phyloP scores from a whole-genome alignment of 2,888 invertebrate species.

The Hydrotaea diabolus region DNA sequence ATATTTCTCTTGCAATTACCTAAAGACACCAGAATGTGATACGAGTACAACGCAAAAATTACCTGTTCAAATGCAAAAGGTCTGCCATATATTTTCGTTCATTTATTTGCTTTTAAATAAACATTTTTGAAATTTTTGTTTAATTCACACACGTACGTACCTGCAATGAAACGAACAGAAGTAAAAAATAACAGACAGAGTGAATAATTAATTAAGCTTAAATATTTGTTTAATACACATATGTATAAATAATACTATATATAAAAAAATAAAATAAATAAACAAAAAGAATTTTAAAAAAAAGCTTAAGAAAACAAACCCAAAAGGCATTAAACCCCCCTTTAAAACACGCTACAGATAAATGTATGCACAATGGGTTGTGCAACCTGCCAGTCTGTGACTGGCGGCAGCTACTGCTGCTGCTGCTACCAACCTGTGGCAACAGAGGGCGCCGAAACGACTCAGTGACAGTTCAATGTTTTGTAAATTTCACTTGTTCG shows the following conservation, averaged over 20 bases:
- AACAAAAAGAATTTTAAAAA: conserved; percentile 18
- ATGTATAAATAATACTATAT: background rate
- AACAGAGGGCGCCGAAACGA: background rate
- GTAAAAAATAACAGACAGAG: background rate
- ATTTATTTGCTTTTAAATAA: too few relatives aligned
- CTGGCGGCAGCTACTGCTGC: background rate
- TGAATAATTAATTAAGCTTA: conserved; percentile 28
- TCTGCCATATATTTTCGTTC: too few relatives aligned
- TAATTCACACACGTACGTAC: conserved; percentile 40
- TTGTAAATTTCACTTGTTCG: background rate
- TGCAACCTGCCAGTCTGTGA: background rate
- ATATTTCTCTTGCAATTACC: too few relatives aligned
- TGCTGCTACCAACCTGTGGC: background rate
- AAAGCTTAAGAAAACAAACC: conserved; percentile 4
- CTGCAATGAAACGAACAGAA: conserved; percentile 51
- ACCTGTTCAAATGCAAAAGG: background rate
- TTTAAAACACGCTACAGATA: background rate
- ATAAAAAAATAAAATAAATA: background rate
- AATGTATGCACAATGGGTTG: background rate
- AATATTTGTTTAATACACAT: conserved; percentile 32
- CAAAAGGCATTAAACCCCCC: conserved; percentile 27
- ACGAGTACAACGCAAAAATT: background rate
- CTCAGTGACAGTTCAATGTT: background rate
- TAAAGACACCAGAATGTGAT: too few relatives aligned
- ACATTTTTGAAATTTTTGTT: background rate